Percentiles rank a stretch among this genome's conserved stretches.
These are phyloP conservation scores for Poecilia latipinna DNA, from an alignment of 2,113 vertebrate genomes.

Conservation along the genomic window DNA sequence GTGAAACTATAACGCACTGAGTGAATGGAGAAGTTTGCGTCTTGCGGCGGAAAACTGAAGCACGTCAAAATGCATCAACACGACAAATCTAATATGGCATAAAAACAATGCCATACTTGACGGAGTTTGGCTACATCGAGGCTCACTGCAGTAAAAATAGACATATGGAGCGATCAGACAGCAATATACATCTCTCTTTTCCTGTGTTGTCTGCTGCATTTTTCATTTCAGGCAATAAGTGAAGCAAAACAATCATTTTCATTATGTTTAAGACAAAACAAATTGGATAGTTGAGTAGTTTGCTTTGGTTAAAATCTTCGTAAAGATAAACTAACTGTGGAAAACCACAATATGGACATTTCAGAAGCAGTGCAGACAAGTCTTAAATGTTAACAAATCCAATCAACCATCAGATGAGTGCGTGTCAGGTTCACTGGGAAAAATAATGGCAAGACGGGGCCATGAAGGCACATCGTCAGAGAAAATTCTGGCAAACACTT, in stretches of 20 bases:
- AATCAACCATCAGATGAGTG: neutral
- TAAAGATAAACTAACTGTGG: neutral
- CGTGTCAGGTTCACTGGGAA: neutral
- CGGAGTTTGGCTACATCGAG: no score
- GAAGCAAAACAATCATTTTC: no score
- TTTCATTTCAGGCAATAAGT: neutral
- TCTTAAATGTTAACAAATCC: neutral
- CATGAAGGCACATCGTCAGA: neutral
- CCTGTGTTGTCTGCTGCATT: neutral
- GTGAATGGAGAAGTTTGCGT: no score
- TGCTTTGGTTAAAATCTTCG: neutral
- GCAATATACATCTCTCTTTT: neutral
- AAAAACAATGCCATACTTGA: no score
- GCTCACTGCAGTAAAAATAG: no score
- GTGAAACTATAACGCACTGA: no score
- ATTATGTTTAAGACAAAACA: neutral
- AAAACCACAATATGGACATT: neutral
- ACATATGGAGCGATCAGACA: no score
- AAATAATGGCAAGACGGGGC: constrained; percentile 2
- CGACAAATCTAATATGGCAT: no score
- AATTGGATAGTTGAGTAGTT: neutral
- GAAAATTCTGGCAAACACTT: neutral
- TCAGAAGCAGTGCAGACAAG: neutral
- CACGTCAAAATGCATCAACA: no score
- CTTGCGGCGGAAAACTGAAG: no score